Percentiles rank a stretch among this genome's conserved stretches.
Evolutionary conservation across 1,140 invertebrate genomes (phyloP).

Genomic region (Drosophila eugracilis): DNA sequence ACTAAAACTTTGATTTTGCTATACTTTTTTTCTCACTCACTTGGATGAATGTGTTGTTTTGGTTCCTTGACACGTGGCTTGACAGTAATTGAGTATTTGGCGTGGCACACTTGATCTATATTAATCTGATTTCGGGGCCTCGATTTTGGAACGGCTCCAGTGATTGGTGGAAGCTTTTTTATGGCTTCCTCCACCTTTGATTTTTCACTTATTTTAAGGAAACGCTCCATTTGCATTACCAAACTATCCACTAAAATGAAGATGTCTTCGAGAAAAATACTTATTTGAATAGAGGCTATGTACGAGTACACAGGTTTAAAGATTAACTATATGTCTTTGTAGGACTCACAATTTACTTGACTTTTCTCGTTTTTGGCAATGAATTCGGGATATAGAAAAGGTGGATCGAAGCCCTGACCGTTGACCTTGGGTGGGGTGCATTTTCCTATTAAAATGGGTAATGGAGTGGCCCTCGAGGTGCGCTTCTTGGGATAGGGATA

Average conservation of each 20-base stretch:
- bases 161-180: neutral
- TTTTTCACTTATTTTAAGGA: neutral
- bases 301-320: too few relatives aligned
- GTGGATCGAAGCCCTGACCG: slow-evolving; percentile 50
- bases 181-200: too few relatives aligned
- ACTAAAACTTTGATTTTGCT: neutral
- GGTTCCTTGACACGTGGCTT: neutral
- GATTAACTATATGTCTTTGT: too few relatives aligned
- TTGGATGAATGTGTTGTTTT: neutral
- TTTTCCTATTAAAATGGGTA: neutral
- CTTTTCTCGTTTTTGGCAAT: slow-evolving; percentile 14
- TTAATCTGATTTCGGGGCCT: neutral
- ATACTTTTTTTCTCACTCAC: slow-evolving; percentile 4
- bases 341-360: slow-evolving; percentile 45
- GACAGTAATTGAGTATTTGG: slow-evolving; percentile 1
- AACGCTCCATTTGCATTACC: slow-evolving; percentile 27
- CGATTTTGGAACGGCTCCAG: slow-evolving; percentile 43
- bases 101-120: neutral
- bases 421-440: slow-evolving; percentile 25
- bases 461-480: too few relatives aligned
- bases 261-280: too few relatives aligned
- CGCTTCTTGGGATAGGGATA: neutral
- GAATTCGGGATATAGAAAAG: slow-evolving; percentile 46
- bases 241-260: slow-evolving; percentile 44
- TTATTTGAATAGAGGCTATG: too few relatives aligned